These are phyloP conservation scores for Cinclus mexicanus DNA, from an alignment of 2,113 vertebrate genomes.

Conservation along the genomic window DNA sequence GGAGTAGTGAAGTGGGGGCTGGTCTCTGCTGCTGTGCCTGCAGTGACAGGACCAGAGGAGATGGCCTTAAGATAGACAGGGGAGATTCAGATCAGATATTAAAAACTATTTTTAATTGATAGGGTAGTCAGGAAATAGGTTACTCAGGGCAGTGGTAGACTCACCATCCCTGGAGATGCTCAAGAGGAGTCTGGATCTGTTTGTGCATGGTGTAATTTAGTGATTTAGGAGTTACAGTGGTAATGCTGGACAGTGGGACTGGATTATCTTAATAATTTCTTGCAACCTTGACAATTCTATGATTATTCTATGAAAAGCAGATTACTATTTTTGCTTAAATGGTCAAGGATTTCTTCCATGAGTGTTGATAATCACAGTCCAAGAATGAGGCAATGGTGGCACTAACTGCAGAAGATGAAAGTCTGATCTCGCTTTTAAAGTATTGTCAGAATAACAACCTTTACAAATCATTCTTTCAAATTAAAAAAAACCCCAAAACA, in stretches of 20 bases:
- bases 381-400: neutral
- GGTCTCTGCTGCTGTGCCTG: neutral
- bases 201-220: neutral
- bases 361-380: neutral
- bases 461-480: neutral
- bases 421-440: neutral
- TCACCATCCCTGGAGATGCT: neutral
- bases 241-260: neutral
- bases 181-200: neutral
- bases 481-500: neutral
- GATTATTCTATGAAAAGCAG: neutral
- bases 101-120: neutral
- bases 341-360: neutral
- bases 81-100: neutral
- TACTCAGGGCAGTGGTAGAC: neutral
- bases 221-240: neutral
- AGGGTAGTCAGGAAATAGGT: neutral
- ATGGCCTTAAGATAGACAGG: neutral
- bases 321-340: neutral
- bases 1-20: accelerated
- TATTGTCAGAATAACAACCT: neutral
- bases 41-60: neutral
- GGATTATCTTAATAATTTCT: neutral
- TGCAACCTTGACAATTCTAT: neutral
- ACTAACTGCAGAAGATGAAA: neutral